phyloP scores from a whole-genome alignment of 1,140 invertebrate species.

The Hirudo medicinalis region DNA sequence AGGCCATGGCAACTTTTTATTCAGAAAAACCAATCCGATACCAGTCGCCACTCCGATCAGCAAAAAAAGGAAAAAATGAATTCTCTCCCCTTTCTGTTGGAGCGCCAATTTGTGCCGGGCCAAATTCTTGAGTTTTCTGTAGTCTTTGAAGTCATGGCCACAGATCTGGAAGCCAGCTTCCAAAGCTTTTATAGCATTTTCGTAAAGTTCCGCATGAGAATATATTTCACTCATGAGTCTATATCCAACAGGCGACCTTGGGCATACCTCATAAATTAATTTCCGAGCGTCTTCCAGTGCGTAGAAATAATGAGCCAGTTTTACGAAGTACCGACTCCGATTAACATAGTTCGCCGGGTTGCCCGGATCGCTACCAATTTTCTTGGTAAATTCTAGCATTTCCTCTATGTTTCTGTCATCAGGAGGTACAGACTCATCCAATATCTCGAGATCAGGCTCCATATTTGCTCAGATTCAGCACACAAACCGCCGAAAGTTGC shows the following conservation, averaged over 20 bases:
- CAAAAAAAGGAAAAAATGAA: not conserved
- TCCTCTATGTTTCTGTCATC: not conserved
- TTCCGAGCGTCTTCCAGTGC: constrained; percentile 6
- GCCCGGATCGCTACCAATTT: not conserved
- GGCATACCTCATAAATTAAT: not conserved
- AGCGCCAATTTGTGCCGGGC: not conserved
- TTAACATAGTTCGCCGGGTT: not conserved
- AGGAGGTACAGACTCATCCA: no score
- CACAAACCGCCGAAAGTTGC: no score
- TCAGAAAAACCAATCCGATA: not conserved
- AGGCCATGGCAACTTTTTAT: not conserved
- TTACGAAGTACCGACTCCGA: not conserved
- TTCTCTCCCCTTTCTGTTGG: not conserved
- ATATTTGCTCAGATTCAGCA: no score
- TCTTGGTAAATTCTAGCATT: not conserved
- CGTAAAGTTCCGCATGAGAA: not conserved
- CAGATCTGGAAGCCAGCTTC: not conserved
- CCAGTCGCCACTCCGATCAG: not conserved
- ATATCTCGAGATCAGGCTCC: no score
- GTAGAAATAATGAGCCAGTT: constrained; percentile 9
- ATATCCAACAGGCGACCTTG: not conserved
- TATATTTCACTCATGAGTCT: constrained; percentile 8
- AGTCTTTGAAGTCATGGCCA: not conserved
- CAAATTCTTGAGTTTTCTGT: not conserved
- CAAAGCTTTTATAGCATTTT: constrained; percentile 4